Conservation (phyloP, 2,888 invertebrate species). For the Patella caerulea region DNA sequence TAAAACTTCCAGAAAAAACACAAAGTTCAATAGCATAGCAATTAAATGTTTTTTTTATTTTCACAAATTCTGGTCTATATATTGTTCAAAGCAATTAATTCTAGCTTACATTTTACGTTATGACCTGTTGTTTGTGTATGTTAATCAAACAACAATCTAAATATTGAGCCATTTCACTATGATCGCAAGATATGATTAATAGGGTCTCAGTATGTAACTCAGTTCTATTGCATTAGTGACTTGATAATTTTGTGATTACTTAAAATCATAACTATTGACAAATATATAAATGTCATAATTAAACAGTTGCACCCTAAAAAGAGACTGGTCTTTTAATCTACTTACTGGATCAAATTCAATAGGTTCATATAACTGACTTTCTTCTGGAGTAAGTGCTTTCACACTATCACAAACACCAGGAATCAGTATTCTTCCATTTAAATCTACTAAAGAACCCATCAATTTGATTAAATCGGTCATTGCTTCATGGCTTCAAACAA, state of each 20-base stretch:
- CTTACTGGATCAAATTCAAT: constrained; percentile 87
- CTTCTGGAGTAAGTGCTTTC: constrained; percentile 78
- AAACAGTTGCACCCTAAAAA: too few species aligned
- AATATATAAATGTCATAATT: too few species aligned
- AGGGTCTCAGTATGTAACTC: too few species aligned
- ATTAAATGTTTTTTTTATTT: background rate
- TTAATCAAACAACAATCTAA: background rate
- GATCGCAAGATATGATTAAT: too few species aligned
- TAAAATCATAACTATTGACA: too few species aligned
- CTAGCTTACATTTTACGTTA: too few species aligned
- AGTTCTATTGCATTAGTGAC: too few species aligned
- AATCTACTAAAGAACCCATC: constrained; percentile 86
- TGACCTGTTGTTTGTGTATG: background rate
- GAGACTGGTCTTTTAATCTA: background rate
- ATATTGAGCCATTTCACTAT: too few species aligned
- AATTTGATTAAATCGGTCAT: constrained; percentile 87
- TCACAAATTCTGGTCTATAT: too few species aligned
- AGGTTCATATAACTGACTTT: constrained; percentile 79
- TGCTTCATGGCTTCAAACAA: constrained; percentile 77
- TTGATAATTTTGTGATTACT: too few species aligned
- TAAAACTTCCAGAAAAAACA: background rate
- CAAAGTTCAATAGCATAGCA: background rate
- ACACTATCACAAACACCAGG: constrained; percentile 88
- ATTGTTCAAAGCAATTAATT: too few species aligned
- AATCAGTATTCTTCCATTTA: constrained; percentile 87